Evolutionary conservation across 2,113 vertebrate species (phyloP).

Genomic region (Macrotus californicus): DNA sequence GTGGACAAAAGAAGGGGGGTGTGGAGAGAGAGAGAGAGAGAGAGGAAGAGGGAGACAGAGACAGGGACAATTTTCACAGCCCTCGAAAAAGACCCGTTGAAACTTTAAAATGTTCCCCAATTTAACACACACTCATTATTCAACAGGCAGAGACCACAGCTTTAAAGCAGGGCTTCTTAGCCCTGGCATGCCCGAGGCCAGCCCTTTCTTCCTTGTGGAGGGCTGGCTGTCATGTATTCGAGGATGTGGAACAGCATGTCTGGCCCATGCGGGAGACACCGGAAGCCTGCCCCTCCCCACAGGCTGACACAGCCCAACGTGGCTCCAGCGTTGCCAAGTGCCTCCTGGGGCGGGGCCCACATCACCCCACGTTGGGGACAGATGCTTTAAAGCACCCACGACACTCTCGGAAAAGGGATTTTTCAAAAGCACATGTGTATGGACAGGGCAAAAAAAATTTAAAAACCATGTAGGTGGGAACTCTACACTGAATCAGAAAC

Average conservation of each 20-base stretch:
- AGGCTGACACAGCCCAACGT: too few species aligned
- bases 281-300: neutral
- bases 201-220: rapidly evolving
- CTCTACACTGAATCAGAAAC: slow-evolving; percentile 50
- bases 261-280: neutral
- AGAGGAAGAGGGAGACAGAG: neutral
- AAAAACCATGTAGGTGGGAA: slow-evolving; percentile 58
- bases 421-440: neutral
- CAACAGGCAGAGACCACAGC: neutral
- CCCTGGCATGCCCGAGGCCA: neutral
- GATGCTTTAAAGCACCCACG: neutral
- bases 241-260: neutral
- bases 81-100: neutral
- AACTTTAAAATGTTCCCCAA: neutral
- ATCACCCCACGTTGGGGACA: neutral
- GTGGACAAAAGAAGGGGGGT: neutral
- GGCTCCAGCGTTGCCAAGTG: neutral
- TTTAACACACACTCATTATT: neutral
- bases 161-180: neutral
- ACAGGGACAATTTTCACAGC: neutral
- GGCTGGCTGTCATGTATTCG: rapidly evolving
- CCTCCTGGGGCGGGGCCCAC: neutral
- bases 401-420: neutral
- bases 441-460: neutral
- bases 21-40: neutral